These are phyloP conservation scores for Oxycera nigricornis DNA, from an alignment of 2,888 invertebrate genomes.

Conservation along the genomic window DNA sequence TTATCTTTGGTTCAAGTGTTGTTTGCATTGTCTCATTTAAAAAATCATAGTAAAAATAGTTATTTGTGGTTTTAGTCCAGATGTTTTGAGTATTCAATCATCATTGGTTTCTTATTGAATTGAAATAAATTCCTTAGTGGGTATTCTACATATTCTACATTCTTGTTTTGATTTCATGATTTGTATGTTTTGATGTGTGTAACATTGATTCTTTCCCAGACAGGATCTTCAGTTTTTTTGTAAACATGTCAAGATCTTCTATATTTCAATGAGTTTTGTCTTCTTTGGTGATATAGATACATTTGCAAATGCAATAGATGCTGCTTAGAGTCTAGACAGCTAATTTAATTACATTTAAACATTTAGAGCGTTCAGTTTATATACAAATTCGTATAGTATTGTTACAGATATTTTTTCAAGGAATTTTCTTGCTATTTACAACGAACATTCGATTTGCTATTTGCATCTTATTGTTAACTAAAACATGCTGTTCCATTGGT, in stretches of 20 bases:
- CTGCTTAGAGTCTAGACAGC: no score
- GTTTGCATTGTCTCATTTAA: slow-evolving; percentile 8
- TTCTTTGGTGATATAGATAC: no score
- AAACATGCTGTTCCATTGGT: slow-evolving; percentile 26
- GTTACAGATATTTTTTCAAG: slow-evolving; percentile 8
- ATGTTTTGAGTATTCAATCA: background rate
- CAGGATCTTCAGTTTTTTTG: background rate
- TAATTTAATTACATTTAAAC: background rate
- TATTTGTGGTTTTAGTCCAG: background rate
- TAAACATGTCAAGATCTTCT: background rate
- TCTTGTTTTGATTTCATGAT: slow-evolving; percentile 18
- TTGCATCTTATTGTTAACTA: slow-evolving; percentile 36
- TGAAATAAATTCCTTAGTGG: slow-evolving; percentile 10
- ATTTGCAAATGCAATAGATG: no score
- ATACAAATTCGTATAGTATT: background rate
- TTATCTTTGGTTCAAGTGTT: slow-evolving; percentile 27
- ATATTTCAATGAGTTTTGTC: background rate
- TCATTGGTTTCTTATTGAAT: background rate
- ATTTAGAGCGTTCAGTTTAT: slow-evolving; percentile 8
- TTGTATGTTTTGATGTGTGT: slow-evolving; percentile 32
- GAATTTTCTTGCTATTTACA: slow-evolving; percentile 5
- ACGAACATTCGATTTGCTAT: background rate
- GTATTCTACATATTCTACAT: background rate
- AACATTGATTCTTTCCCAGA: background rate
- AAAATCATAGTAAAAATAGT: slow-evolving; percentile 40